Conservation (phyloP, 2,113 vertebrate species). For the Lota lota region DNA sequence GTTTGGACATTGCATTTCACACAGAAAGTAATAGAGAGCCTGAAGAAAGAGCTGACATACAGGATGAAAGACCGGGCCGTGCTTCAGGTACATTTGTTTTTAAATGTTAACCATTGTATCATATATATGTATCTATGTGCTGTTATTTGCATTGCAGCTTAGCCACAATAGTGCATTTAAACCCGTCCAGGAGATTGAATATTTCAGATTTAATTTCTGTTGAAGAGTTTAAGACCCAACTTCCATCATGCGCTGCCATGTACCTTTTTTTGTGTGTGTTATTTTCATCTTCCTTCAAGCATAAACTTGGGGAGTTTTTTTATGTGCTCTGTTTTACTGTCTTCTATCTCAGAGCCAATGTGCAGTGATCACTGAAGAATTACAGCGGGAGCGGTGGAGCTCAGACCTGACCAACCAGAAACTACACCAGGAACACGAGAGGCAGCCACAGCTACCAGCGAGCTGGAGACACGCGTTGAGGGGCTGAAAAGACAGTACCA, state of each 20-base stretch:
- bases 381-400: slow-evolving; percentile 29
- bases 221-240: not conserved
- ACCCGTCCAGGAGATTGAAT: too few species aligned
- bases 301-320: not conserved
- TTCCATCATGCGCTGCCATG: not conserved
- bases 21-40: slow-evolving; percentile 54
- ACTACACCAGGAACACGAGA: slow-evolving; percentile 49
- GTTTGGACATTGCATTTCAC: slow-evolving; percentile 8
- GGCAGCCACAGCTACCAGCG: slow-evolving; percentile 20
- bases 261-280: not conserved
- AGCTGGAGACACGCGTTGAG: slow-evolving; percentile 52
- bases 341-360: slow-evolving; percentile 44
- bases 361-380: slow-evolving; percentile 22
- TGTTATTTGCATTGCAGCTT: not conserved
- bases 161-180: too few species aligned
- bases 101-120: not conserved
- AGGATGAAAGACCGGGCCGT: slow-evolving; percentile 38
- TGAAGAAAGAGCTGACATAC: slow-evolving; percentile 47
- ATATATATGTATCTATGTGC: not conserved
- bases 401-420: slow-evolving; percentile 41
- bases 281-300: not conserved
- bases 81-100: slow-evolving; percentile 52
- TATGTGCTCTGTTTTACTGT: slow-evolving; percentile 16
- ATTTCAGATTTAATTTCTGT: not conserved
- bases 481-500: slow-evolving; percentile 36